Base-by-base conservation (phyloP, 2,888 invertebrate species). In the Hemicrepidius hirtus region DNA sequence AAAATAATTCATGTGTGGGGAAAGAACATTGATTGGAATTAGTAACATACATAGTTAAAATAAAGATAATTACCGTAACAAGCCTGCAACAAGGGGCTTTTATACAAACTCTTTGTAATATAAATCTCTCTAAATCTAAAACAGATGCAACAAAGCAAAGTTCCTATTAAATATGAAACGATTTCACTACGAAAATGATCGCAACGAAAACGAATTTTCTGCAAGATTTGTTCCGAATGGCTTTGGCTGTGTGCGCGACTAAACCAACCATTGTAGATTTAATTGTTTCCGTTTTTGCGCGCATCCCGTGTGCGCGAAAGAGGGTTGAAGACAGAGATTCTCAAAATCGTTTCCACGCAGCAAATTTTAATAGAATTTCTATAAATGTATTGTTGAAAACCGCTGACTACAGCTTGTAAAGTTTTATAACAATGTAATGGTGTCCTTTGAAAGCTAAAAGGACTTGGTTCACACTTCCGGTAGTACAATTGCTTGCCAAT, bases 261-360 rank as follows among this genome's bases (percentile, higher is more conserved):
- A 86, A 86, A 86, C 86, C 86, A 84, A 86, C 86, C 86, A 86
- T 86, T 87, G 86, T 86, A 85, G 84, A 85, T 87, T 86, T 87
- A 87, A 87, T 87, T 87, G 86, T 86, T 87, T 87, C 87, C 87
- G 87, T 86, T 86, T 85, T 86, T 85, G 84, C 84, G 84, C 83
- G 84, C 83, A 82, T 82, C 81, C 81, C 83, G 81, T 81, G 81
- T 80, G 79, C 80, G 78, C 78, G 82, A 82, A 81, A 79, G 83
- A 83, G 83, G 81, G 82, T 80, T 81, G 80, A 79, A 78, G 24
- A 18, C 80, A 82, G 82, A 75, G 80, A 76, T 81, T 80, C 84
- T 80, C 83, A 81, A 82, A 73, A 72, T 65, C 46, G 28, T 65
- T 64, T 70, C 50, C 20, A 49, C 37, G 24, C 49, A 21, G 20